Percentiles rank a stretch among this genome's conserved stretches.
Conservation (phyloP, 2,888 invertebrate genomes). For the Drosophila leonis region DNA sequence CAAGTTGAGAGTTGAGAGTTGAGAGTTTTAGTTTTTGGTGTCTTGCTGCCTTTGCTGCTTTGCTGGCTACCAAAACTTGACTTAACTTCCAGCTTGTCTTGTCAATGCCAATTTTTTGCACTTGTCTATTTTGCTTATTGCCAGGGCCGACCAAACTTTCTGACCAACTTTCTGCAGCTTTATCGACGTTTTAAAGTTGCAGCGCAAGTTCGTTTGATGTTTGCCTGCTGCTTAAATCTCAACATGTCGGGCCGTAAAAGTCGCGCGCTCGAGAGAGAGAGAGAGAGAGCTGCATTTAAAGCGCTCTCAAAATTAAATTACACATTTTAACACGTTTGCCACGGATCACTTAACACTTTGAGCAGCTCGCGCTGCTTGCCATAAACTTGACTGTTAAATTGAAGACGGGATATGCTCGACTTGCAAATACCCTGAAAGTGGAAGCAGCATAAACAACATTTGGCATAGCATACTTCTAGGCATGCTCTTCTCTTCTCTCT, state of each 20-base stretch:
- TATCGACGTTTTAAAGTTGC: constrained; percentile 56
- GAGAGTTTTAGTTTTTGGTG: constrained; percentile 16
- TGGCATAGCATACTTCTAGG: not conserved
- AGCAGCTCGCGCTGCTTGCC: constrained; percentile 36
- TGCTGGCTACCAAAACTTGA: constrained; percentile 28
- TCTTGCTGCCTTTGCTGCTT: not conserved
- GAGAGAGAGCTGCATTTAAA: constrained; percentile 31
- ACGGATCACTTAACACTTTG: constrained; percentile 63
- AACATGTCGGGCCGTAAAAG: constrained; percentile 48
- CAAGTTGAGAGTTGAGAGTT: constrained; percentile 56
- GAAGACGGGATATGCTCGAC: not conserved
- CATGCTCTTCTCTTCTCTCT: not conserved
- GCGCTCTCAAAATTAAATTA: constrained; percentile 65
- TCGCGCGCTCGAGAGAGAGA: constrained; percentile 1
- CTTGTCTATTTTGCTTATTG: constrained; percentile 71
- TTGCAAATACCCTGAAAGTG: not conserved
- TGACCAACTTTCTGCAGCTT: constrained; percentile 48
- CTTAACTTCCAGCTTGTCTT: constrained; percentile 47
- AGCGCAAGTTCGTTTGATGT: constrained; percentile 25
- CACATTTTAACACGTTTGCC: constrained; percentile 73
- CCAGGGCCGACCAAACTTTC: constrained; percentile 28
- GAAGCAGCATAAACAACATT: not conserved
- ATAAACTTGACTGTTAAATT: constrained; percentile 35
- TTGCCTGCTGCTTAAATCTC: constrained; percentile 45
- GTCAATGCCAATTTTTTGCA: constrained; percentile 71